A percentile compares a stretch with the other conserved stretches of the same genome.
Conservation (phyloP, 2,888 invertebrate genomes). For the Metopia argyrocephala region DNA sequence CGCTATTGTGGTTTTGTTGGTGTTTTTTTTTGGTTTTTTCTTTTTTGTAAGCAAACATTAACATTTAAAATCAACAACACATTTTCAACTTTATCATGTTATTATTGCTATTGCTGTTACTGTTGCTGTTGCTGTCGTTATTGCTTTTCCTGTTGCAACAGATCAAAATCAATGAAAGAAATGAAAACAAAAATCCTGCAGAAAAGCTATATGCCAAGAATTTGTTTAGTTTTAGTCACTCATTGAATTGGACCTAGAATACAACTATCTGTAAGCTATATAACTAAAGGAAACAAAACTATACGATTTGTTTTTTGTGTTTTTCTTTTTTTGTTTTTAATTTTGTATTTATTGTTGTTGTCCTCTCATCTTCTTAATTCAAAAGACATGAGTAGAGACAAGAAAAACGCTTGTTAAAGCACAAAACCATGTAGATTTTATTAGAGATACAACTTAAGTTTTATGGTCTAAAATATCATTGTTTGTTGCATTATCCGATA, state of each 20-base stretch:
- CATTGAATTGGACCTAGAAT: not conserved
- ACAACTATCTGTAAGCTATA: not conserved
- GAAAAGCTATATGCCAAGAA: not conserved
- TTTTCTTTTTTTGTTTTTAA: not conserved
- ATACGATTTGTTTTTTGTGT: slow-evolving; percentile 9
- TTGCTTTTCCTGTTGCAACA: slow-evolving; percentile 23
- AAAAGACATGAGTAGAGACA: slow-evolving; percentile 74
- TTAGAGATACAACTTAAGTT: slow-evolving; percentile 72
- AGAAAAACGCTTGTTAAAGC: slow-evolving; percentile 76
- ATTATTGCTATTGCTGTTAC: slow-evolving; percentile 15
- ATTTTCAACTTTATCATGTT: slow-evolving; percentile 50
- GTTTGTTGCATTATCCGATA: not conserved
- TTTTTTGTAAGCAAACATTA: slow-evolving; percentile 57
- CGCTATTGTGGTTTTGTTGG: not conserved
- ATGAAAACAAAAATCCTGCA: not conserved
- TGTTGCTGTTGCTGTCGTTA: slow-evolving; percentile 38
- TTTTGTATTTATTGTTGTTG: slow-evolving; percentile 1
- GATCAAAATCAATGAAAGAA: slow-evolving; percentile 30
- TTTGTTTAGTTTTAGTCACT: not conserved
- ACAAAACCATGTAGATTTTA: slow-evolving; percentile 76
- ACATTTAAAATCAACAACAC: slow-evolving; percentile 61
- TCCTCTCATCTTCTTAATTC: slow-evolving; percentile 53
- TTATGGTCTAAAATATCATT: slow-evolving; percentile 57
- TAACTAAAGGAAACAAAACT: slow-evolving; percentile 28
- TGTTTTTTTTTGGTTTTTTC: slow-evolving; percentile 22